Conservation (phyloP, 2,113 vertebrate genomes). For the Brachyhypopomus occidentalis region DNA sequence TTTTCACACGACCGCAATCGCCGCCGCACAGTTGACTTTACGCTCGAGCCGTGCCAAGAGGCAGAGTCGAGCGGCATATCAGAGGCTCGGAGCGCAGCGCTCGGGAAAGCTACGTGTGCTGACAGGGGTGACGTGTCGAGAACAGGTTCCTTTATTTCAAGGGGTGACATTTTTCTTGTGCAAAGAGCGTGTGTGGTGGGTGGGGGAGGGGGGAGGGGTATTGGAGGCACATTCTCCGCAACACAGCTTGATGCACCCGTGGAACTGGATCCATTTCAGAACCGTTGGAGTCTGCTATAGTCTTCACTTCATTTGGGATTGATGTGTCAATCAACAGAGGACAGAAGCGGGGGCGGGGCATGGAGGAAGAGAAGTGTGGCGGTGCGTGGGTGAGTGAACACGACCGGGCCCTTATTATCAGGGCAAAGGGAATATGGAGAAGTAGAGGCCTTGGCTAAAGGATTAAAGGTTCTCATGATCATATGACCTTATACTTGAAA, state of each 20-base stretch:
- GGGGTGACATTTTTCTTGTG: slow-evolving; percentile 51
- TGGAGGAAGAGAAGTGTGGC: not conserved
- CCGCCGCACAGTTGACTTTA: slow-evolving; percentile 21
- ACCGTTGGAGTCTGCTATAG: slow-evolving; percentile 23
- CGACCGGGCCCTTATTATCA: slow-evolving; percentile 18
- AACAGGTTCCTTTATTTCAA: slow-evolving; percentile 51
- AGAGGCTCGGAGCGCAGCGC: slow-evolving; percentile 33
- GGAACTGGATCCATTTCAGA: slow-evolving; percentile 33
- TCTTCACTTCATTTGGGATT: slow-evolving; percentile 39
- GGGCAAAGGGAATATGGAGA: slow-evolving; percentile 37
- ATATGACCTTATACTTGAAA: slow-evolving; percentile 62
- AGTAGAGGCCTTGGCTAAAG: slow-evolving; percentile 58
- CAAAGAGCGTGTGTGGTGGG: too few species aligned
- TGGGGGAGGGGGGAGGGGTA: too few species aligned
- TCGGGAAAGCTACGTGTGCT: slow-evolving; percentile 26
- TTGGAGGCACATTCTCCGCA: too few species aligned
- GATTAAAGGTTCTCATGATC: slow-evolving; percentile 68
- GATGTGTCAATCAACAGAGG: slow-evolving; percentile 17
- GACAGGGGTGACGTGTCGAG: slow-evolving; percentile 38
- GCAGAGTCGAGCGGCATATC: slow-evolving; percentile 49
- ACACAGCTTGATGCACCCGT: not conserved
- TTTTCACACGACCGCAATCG: not conserved
- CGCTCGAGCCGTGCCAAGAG: slow-evolving; percentile 23
- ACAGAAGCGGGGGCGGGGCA: not conserved
- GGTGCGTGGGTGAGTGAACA: not conserved